Evolutionary conservation across 2,888 invertebrate species (phyloP).

Genomic region (Saturnia pavonia): DNA sequence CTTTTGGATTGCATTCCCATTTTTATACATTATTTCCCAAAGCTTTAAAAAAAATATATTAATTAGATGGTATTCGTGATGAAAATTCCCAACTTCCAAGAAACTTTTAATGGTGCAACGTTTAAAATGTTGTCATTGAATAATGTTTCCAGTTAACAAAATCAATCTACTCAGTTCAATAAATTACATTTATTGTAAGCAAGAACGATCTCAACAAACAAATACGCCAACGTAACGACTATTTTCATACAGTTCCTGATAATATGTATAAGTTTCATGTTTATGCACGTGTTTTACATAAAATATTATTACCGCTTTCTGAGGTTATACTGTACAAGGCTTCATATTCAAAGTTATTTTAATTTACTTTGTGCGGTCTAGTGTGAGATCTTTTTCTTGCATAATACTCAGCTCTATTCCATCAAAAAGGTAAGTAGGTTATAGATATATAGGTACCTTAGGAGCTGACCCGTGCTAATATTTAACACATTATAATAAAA

Average conservation of each 20-base stretch:
- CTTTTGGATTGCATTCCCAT: no score
- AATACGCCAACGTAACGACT: slow-evolving; percentile 12
- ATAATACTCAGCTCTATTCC: not conserved
- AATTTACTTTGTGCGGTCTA: not conserved
- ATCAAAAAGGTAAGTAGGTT: not conserved
- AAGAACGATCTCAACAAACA: slow-evolving; percentile 6
- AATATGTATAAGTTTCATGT: slow-evolving; percentile 8
- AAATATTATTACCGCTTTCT: not conserved
- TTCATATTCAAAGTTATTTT: slow-evolving; percentile 6
- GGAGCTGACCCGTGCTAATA: no score
- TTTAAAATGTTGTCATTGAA: slow-evolving; percentile 12
- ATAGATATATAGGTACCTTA: no score
- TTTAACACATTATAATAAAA: no score
- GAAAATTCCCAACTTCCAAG: not conserved
- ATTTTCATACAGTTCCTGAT: slow-evolving; percentile 6
- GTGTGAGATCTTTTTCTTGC: not conserved
- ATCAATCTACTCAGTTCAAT: slow-evolving; percentile 10
- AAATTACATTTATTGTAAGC: slow-evolving; percentile 9
- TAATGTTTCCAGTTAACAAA: slow-evolving; percentile 3
- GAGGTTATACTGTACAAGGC: slow-evolving; percentile 2
- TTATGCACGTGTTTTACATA: slow-evolving; percentile 4
- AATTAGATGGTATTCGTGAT: no score
- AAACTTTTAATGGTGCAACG: not conserved
- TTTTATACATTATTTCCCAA: no score
- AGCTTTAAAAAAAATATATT: no score